Evolutionary conservation across 2,888 invertebrate species (phyloP), one percentile per base, ranked within the genome.

Genomic region (Cerastis rubricosa): DNA sequence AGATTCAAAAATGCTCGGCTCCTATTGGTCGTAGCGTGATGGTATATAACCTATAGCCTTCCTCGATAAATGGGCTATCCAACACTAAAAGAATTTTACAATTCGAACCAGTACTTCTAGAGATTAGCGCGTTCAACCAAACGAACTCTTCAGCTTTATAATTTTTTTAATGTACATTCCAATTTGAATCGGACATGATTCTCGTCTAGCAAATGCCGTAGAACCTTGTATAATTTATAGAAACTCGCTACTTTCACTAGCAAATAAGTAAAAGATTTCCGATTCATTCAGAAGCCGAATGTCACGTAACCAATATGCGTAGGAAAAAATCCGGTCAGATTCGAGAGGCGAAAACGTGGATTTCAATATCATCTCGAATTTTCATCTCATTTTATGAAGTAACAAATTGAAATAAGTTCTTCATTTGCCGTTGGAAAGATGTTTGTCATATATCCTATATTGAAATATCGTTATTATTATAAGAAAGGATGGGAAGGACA

Each of bases 241-340:
- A 77, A 79, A 80, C 77, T 76, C 77, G 71, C 54, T 75, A 85
- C 90, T 90, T 89, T 89, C 89, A 84, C 88, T 81, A 47, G 67
- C 72, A 82, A 88, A 86, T 84, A 83, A 78, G 72, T 79, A 79
- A 82, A 84, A 88, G 81, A 85, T 87, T 81, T 80, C 64, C 76
- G 71, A 81, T 85, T 84, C 75, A 77, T 67, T 85, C 80, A 54
- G 80, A 78, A 87, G 79, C 70, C 63, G 75, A 69, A 78, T 71
- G 70, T 83, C 87, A 88, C 83, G 86, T 85, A 88, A 66, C 65
- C 84, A 81, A 83, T 88, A 82, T 84, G 69, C 74, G 78, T 79
- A 73, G 49, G 61, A 71, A 84, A 80, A 77, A 84, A 71, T 9
- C n/a, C 68, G 75, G 73, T 76, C 76, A 77, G 25, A 61, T 54